Base-by-base conservation (phyloP, 2,888 invertebrate species). In the Lordiphosa andalusiaca region DNA sequence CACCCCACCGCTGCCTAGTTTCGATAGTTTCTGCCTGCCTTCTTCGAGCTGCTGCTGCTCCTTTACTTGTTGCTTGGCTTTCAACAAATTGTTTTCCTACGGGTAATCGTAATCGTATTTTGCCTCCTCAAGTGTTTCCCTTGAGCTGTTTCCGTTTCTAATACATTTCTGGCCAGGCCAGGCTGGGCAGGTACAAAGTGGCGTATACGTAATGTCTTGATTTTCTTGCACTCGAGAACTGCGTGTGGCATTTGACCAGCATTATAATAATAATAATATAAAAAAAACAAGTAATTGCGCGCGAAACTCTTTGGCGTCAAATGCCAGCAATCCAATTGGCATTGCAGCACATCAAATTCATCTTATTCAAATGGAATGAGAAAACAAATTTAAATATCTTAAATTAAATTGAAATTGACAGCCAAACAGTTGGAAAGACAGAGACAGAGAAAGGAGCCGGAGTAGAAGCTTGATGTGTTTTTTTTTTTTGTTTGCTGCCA, bases 151-250 rank as follows among this genome's bases (percentile, higher is more conserved):
- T 80, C 80, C 83, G 81, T 67, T 83, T 83, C 81, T 73, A 80
- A 80, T 83, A 80, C 73, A 73, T 83, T 83, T 50, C 46, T 38
- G 13, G 36, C 23, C 16, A 16, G 16, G 16, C 16, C 16, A 16
- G 16, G 16, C 16, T 25, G 42, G 54, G 36, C 71, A 56, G 65
- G 56, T 64, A 57, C 62, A 62, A 59, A 64, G 74, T 77, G 74
- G 56, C 62, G 75, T 84, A 78, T 77, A 82, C 84, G 82, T 84
- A 81, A 84, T 82, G 69, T 74, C 80, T 77, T 78, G 57, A 78
- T 77, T 66, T 53, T 60, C 49, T 53, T 49, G 46, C 56, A 16
- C 41, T 6, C 33, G 25, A 13, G 23, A 61, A 42, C 44, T 81
- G 81, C 61, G 77, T 76, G 60, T 51, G 59, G 30, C 30, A 30